Percentiles rank a stretch among this genome's conserved stretches.
Evolutionary conservation across 2,888 invertebrate genomes (phyloP).

Genomic region (Emmelina monodactyla): DNA sequence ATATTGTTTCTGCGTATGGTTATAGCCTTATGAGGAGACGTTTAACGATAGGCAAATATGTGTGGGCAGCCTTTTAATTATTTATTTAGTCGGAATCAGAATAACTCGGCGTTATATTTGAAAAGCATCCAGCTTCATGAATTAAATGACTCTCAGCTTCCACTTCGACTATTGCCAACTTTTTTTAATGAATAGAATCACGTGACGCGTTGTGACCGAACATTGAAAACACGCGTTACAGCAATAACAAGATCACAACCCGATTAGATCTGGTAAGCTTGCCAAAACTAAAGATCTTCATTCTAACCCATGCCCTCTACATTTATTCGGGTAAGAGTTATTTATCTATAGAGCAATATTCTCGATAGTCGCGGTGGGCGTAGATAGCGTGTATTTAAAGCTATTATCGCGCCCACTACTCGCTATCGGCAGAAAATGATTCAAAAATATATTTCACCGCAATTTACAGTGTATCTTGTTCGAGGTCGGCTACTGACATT

Average conservation of each 20-base stretch:
- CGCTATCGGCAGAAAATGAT: slow-evolving; percentile 52
- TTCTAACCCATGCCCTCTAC: slow-evolving; percentile 10
- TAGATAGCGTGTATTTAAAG: slow-evolving; percentile 50
- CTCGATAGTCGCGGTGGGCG: slow-evolving; percentile 44
- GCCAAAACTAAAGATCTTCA: slow-evolving; percentile 6
- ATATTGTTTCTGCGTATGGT: no score
- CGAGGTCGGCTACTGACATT: slow-evolving; percentile 38
- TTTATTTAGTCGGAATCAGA: no score
- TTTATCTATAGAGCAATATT: slow-evolving; percentile 43
- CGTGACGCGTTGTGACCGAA: not conserved
- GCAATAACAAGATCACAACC: not conserved
- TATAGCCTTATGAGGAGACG: no score
- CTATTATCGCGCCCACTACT: slow-evolving; percentile 51
- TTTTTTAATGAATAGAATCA: not conserved
- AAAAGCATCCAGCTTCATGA: no score
- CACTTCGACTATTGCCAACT: no score
- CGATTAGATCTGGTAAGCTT: not conserved
- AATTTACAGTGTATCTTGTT: slow-evolving; percentile 30
- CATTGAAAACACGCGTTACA: not conserved
- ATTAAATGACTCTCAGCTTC: no score
- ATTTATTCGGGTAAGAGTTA: slow-evolving; percentile 27
- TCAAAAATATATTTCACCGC: slow-evolving; percentile 45
- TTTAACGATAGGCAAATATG: no score
- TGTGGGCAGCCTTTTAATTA: no score
- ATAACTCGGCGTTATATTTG: no score